Percentiles rank a stretch among this genome's conserved stretches.
Conservation (phyloP, 2,888 invertebrate genomes). For the Heliconius aoede region DNA sequence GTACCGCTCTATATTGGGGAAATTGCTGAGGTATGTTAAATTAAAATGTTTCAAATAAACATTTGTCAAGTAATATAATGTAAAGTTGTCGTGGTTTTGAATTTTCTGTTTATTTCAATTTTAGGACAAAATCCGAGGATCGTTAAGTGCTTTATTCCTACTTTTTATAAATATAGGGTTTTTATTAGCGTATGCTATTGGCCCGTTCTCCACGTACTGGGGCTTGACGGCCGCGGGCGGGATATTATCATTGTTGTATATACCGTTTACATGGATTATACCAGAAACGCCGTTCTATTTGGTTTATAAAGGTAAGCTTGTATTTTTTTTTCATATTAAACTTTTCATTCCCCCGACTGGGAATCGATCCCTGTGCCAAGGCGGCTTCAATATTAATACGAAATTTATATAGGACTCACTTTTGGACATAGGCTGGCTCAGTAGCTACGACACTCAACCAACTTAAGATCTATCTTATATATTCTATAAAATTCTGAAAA, state of each 20-base stretch:
- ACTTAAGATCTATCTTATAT: too few species aligned
- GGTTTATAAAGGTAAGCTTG: slow-evolving; percentile 81
- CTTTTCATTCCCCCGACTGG: too few species aligned
- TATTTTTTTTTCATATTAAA: background rate
- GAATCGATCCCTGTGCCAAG: too few species aligned
- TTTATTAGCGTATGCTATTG: slow-evolving; percentile 88
- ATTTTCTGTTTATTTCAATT: slow-evolving; percentile 5
- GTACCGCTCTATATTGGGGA: slow-evolving; percentile 94
- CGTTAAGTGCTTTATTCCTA: slow-evolving; percentile 91
- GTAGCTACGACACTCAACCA: too few species aligned
- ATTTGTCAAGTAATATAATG: too few species aligned
- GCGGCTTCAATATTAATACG: too few species aligned
- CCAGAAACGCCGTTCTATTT: slow-evolving; percentile 93
- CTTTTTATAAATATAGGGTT: slow-evolving; percentile 89
- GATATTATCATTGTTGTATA: slow-evolving; percentile 85
- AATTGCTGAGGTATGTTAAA: slow-evolving; percentile 86
- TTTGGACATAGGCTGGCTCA: too few species aligned
- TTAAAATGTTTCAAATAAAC: too few species aligned
- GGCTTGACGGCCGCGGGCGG: slow-evolving; percentile 87
- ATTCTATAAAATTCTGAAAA: too few species aligned
- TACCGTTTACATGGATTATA: slow-evolving; percentile 86
- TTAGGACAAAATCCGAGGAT: slow-evolving; percentile 89
- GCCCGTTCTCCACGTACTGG: slow-evolving; percentile 88
- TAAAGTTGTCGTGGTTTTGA: too few species aligned
- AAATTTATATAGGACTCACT: too few species aligned